A percentile compares a stretch with the other conserved stretches of the same genome.
phyloP scores from a whole-genome alignment of 2,113 vertebrate species.

The Hippopotamus amphibius region DNA sequence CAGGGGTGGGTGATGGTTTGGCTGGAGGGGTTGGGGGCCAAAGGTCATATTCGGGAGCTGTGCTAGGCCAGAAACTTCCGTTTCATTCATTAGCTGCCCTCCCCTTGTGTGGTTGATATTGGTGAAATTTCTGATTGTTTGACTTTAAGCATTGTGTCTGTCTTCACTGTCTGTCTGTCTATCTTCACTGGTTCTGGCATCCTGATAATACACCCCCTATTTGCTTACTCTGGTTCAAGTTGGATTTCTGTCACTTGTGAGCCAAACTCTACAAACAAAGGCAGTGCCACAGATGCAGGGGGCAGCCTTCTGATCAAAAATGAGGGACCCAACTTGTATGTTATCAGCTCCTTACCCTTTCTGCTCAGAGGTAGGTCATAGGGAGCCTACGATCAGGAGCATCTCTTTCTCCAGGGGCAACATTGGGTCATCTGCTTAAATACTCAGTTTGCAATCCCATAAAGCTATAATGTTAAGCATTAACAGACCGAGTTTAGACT shows the following conservation, averaged over 20 bases:
- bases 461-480: neutral
- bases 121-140: neutral
- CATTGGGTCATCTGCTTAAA: neutral
- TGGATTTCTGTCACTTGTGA: conserved; percentile 12
- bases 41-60: neutral
- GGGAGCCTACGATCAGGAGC: neutral
- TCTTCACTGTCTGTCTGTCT: neutral
- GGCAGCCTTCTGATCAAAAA: neutral
- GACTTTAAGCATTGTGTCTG: neutral
- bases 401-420: neutral
- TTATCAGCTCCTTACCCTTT: neutral
- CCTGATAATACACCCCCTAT: neutral
- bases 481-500: neutral
- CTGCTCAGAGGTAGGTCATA: neutral
- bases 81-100: neutral
- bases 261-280: neutral
- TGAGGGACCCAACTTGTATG: neutral
- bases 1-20: neutral
- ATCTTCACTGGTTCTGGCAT: neutral
- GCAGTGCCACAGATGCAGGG: neutral
- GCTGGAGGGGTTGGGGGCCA: neutral
- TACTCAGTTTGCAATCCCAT: neutral
- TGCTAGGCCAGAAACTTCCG: neutral
- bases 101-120: neutral
- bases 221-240: neutral